phyloP scores from a whole-genome alignment of 2,113 vertebrate species.

The Notothenia rossii region DNA sequence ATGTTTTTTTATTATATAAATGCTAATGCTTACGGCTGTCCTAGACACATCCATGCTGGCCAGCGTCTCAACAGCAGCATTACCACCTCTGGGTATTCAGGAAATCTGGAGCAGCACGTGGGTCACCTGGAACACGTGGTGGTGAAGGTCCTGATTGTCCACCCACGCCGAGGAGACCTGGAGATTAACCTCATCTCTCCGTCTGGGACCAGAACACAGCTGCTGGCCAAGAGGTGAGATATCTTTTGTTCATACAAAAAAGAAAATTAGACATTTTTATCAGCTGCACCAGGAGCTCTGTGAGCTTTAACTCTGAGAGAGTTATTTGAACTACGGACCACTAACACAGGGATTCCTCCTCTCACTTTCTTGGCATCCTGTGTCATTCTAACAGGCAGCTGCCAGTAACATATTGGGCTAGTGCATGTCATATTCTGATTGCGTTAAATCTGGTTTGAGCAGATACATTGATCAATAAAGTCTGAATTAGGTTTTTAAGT shows the following conservation, averaged over 20 bases:
- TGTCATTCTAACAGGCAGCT: neutral
- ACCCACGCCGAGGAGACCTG: constrained; percentile 91
- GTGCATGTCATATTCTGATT: neutral
- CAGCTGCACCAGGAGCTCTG: neutral
- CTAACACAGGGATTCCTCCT: neutral
- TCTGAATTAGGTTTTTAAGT: too few relatives aligned
- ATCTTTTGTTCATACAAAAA: too few relatives aligned
- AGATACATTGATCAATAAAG: neutral
- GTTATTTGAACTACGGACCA: neutral
- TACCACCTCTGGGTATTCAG: constrained; percentile 84
- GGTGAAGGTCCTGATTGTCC: constrained; percentile 85
- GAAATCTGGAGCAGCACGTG: constrained; percentile 85
- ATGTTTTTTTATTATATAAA: neutral
- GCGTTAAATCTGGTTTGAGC: neutral
- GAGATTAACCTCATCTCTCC: constrained; percentile 92
- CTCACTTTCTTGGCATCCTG: neutral
- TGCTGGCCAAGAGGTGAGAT: constrained; percentile 90
- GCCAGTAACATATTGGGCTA: neutral
- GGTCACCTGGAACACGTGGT: constrained; percentile 90
- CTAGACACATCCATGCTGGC: constrained; percentile 88
- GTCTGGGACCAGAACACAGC: constrained; percentile 89
- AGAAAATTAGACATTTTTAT: too few relatives aligned
- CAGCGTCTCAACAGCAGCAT: constrained; percentile 85
- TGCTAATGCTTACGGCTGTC: neutral
- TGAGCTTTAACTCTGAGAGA: neutral